A percentile compares a stretch with the other conserved stretches of the same genome.
These are phyloP conservation scores for Eubasilissa splendida DNA, from an alignment of 2,888 invertebrate genomes.

Conservation along the genomic window DNA sequence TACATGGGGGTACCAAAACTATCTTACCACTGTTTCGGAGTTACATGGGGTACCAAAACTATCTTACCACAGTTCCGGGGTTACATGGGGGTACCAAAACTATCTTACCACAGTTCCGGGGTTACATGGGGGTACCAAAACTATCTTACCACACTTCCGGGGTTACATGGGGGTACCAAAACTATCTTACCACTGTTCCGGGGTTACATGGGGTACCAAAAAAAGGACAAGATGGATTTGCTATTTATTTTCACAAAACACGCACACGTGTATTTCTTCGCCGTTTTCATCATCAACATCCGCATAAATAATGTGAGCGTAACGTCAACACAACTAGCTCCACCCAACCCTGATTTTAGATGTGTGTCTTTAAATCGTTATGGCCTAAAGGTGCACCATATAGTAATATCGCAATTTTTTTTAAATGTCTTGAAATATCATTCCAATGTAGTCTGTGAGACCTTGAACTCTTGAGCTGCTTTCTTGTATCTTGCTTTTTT, in stretches of 20 bases:
- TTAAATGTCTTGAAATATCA: too few relatives aligned
- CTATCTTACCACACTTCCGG: slow-evolving; percentile 55
- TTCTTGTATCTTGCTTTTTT: too few relatives aligned
- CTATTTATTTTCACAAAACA: slow-evolving; percentile 53
- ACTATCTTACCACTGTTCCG: slow-evolving; percentile 56
- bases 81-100: slow-evolving; percentile 38
- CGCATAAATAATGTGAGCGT: slow-evolving; percentile 59
- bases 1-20: slow-evolving; percentile 37
- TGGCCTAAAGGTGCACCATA: slow-evolving; percentile 53
- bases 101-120: slow-evolving; percentile 55
- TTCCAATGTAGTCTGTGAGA: too few relatives aligned
- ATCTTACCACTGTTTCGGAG: slow-evolving; percentile 55
- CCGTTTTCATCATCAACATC: slow-evolving; percentile 59
- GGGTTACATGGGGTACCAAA: slow-evolving; percentile 43
- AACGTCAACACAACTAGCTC: slow-evolving; percentile 53
- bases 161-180: slow-evolving; percentile 49
- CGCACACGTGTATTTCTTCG: slow-evolving; percentile 59
- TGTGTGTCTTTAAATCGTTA: slow-evolving; percentile 43
- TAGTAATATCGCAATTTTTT: not conserved
- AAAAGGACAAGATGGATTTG: not conserved
- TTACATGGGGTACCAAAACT: slow-evolving; percentile 38
- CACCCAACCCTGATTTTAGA: slow-evolving; percentile 58
- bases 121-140: slow-evolving; percentile 39
- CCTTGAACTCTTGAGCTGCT: too few relatives aligned
- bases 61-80: slow-evolving; percentile 55